These are phyloP conservation scores for Steatornis caripensis DNA, from an alignment of 2,113 vertebrate species.

Conservation along the genomic window DNA sequence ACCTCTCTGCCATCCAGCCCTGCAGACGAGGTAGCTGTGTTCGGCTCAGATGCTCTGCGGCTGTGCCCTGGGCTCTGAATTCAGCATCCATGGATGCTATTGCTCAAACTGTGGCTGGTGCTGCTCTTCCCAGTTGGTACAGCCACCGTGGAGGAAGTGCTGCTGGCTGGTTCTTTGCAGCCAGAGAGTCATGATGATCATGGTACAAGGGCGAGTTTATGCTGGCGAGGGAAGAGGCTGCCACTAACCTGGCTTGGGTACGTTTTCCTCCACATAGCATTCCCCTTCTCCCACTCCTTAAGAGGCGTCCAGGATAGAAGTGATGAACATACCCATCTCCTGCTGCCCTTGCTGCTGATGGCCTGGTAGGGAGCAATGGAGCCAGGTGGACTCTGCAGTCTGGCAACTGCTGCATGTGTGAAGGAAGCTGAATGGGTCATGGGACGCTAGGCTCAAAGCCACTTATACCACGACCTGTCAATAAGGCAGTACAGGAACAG, in stretches of 20 bases:
- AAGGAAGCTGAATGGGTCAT: not conserved
- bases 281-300: not conserved
- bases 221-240: not conserved
- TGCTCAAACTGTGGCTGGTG: not conserved
- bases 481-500: not conserved
- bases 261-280: accelerated
- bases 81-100: not conserved
- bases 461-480: not conserved
- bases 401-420: not conserved
- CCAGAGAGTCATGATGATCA: not conserved
- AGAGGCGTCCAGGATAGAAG: not conserved
- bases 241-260: not conserved
- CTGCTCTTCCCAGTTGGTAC: not conserved
- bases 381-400: not conserved
- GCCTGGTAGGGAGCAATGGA: not conserved
- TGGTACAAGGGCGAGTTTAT: not conserved
- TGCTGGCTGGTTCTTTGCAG: not conserved
- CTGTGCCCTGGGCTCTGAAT: not conserved
- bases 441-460: not conserved
- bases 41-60: not conserved
- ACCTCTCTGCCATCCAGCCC: not conserved
- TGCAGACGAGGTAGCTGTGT: not conserved
- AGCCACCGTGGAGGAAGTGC: too few species aligned
- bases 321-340: not conserved
- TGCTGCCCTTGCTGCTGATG: not conserved